Base-by-base conservation (phyloP, 1,140 invertebrate species). In the Chironomus tepperi region DNA sequence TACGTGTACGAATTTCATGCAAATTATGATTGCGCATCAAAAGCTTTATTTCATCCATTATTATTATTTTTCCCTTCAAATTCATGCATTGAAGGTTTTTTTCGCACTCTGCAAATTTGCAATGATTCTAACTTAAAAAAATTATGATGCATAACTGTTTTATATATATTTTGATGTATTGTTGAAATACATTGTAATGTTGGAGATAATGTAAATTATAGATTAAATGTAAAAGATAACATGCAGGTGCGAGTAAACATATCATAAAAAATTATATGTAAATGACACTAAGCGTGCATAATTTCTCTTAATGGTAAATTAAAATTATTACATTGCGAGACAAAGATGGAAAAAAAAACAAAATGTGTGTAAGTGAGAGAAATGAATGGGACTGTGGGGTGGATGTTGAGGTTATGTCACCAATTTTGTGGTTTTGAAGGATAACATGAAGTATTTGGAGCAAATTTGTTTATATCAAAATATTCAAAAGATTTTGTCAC, bases 191-290 rank as follows among this genome's bases (percentile, higher is more conserved):
- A 15, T 57, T 57, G 7, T 57, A 12, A 34, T 34, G 47, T 57
- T 57, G 47, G 12, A 15, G 47, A 5, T 15, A n/a, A 57, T 57
- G 47, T 57, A 15, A n/a, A 12, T 57, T 12, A 34, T 34, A 57
- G 47, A 57, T 57, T 34, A 5, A 15, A n/a, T 57, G 47, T 15
- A 15, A 57, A 57, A 57, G 47, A 57, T 57, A 57, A 57, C 47
- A 57, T 57, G 47, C 47, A 57, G 47, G 47, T 57, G 47, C 47
- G 47, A 57, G 47, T n/a, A 57, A 57, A 57, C 47, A 57, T 57
- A 57, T 15, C 47, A 57, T 57, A 57, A 57, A 57, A n/a, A 57
- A 57, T 34, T 34, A 34, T 34, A 34, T 57, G 47, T 57, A 57
- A 34, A 57, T 57, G 47, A 57, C 47, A 57, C n/a, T 57, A 57